Base-by-base conservation (phyloP, 2,888 invertebrate species). In the Sarcophaga subvicina region DNA sequence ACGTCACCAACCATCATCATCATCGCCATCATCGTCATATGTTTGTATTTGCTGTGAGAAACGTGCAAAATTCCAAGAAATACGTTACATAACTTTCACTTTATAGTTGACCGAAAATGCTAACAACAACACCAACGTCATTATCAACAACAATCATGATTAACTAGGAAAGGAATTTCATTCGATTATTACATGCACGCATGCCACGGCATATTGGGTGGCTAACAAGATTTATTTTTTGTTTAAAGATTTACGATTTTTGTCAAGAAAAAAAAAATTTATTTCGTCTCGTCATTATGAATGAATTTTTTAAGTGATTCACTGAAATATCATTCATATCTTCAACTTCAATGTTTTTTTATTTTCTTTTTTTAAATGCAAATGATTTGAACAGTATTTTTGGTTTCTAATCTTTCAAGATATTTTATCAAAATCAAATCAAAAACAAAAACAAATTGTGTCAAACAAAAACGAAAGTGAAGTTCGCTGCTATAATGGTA, bases 61-160 rank as follows among this genome's bases (percentile, higher is more conserved):
- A 73, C 87, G 80, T 80, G 87, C 80, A 79, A 85, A 88, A 88
- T 88, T 88, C 88, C 88, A 69, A 77, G 88, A 88, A 88, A 80
- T 62, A 25, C 73, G 49, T 87, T 88, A 83, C 88, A 88, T 88
- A 88, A 88, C 88, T 85, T 88, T 88, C 88, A 83, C 88, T 85
- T 86, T 75, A 66, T 71, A 76, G 69, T 75, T 79, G 73, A 70
- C 69, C 83, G 79, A 75, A 79, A 77, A 77, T 80, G 47, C 10
- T 27, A 64, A 37, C 54, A n/a, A n/a, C 0, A 45, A 22, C 63
- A 47, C 45, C 62, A 49, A 75, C 37, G 37, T 37, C 37, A 37
- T 2, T 10, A 37, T 10, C 2, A 37, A 27, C 45, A 47, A 3
- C 14, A 72, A 45, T 11, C 37, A 83, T 78, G 66, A 77, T 73